Conservation (phyloP, 2,888 invertebrate genomes). For the Drosophila mimica region DNA sequence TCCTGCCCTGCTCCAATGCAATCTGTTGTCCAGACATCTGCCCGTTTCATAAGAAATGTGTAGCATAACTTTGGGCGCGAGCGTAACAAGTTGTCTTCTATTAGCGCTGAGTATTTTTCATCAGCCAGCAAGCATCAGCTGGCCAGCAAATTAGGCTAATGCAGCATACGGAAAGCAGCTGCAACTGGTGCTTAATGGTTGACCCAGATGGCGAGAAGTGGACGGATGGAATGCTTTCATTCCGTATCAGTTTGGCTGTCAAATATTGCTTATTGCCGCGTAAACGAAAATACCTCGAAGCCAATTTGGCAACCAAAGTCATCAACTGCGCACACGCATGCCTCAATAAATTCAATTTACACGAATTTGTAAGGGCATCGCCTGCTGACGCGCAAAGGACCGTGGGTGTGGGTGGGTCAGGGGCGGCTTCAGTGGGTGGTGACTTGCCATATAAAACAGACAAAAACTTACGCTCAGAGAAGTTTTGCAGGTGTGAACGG, state of each 20-base stretch:
- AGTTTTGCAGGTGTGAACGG: slow-evolving; percentile 78
- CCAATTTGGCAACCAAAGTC: slow-evolving; percentile 78
- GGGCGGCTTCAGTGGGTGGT: background rate
- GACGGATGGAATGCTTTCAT: background rate
- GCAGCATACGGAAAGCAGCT: slow-evolving; percentile 61
- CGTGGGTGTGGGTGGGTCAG: background rate
- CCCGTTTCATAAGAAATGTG: slow-evolving; percentile 57
- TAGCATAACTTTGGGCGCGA: slow-evolving; percentile 68
- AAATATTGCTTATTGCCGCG: slow-evolving; percentile 54
- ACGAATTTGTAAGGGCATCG: slow-evolving; percentile 77
- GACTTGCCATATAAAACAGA: slow-evolving; percentile 51
- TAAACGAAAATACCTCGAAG: slow-evolving; percentile 65
- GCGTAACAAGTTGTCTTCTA: slow-evolving; percentile 73
- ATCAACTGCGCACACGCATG: slow-evolving; percentile 78
- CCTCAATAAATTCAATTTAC: slow-evolving; percentile 81
- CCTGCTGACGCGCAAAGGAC: slow-evolving; percentile 1
- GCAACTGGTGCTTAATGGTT: slow-evolving; percentile 64
- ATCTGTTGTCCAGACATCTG: slow-evolving; percentile 52
- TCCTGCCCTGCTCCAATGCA: slow-evolving; percentile 63
- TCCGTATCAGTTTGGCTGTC: slow-evolving; percentile 29
- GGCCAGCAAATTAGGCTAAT: slow-evolving; percentile 73
- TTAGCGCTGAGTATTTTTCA: slow-evolving; percentile 60
- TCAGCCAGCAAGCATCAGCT: slow-evolving; percentile 53
- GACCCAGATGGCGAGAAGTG: slow-evolving; percentile 1
- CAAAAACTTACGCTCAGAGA: slow-evolving; percentile 62